These are phyloP conservation scores for Anagyrus pseudococci DNA, from an alignment of 2,888 invertebrate genomes.

Conservation along the genomic window DNA sequence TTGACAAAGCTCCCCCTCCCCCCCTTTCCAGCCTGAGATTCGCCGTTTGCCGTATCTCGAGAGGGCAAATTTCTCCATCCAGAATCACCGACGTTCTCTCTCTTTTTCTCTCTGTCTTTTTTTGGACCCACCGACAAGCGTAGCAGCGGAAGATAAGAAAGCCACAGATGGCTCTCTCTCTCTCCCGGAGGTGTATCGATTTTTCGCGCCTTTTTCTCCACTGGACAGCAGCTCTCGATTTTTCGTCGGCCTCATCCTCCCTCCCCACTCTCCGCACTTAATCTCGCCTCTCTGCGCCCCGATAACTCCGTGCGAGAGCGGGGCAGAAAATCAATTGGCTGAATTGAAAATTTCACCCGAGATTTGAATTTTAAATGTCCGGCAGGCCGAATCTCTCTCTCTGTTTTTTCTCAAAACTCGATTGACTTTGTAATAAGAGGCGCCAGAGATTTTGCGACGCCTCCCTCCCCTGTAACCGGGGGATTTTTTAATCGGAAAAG, in stretches of 20 bases:
- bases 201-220: background rate
- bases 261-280: background rate
- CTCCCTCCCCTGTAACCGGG: no score
- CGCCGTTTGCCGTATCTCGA: background rate
- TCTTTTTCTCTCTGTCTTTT: background rate
- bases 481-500: no score
- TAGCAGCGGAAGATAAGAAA: background rate
- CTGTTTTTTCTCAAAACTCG: no score
- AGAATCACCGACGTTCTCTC: no score
- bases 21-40: background rate
- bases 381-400: no score
- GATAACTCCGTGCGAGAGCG: no score
- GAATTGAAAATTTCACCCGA: background rate
- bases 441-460: no score
- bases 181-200: no score
- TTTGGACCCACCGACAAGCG: background rate
- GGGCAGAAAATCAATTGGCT: background rate
- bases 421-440: no score
- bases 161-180: background rate
- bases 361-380: background rate
- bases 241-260: no score
- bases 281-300: no score
- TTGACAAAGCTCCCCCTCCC: background rate
- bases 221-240: background rate
- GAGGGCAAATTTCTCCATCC: background rate